Conservation (phyloP, 2,113 vertebrate species). For the Dolichallabes microphthalmus region DNA sequence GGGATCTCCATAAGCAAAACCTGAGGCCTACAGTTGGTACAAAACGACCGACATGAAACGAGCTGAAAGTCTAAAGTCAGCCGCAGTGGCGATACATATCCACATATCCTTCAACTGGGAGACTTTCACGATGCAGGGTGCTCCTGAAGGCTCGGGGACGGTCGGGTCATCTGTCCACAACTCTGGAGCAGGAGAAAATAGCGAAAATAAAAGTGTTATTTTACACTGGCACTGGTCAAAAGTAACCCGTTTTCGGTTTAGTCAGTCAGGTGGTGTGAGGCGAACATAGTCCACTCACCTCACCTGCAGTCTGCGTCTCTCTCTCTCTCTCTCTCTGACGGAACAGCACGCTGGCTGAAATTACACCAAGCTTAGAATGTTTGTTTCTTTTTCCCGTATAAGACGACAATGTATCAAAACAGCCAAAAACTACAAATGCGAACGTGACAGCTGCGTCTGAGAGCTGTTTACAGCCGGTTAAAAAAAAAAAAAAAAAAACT, state of each 20-base stretch:
- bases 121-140: no score
- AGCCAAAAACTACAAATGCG: neutral
- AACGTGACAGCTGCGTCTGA: neutral
- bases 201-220: neutral
- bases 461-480: neutral
- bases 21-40: neutral
- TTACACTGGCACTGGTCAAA: neutral
- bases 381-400: neutral
- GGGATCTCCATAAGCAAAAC: constrained; percentile 22
- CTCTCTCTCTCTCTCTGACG: neutral
- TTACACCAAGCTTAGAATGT: neutral
- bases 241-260: neutral
- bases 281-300: constrained; percentile 36
- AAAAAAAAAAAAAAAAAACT: neutral
- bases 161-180: neutral
- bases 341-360: neutral
- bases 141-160: neutral
- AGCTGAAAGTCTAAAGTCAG: neutral
- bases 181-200: neutral
- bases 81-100: neutral
- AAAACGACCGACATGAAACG: neutral
- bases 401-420: neutral
- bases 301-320: constrained; percentile 5
- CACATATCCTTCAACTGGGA: neutral
- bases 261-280: neutral